A percentile compares a stretch with the other conserved stretches of the same genome.
phyloP scores from a whole-genome alignment of 2,113 vertebrate genomes.

The Illadopsis cleaveri region DNA sequence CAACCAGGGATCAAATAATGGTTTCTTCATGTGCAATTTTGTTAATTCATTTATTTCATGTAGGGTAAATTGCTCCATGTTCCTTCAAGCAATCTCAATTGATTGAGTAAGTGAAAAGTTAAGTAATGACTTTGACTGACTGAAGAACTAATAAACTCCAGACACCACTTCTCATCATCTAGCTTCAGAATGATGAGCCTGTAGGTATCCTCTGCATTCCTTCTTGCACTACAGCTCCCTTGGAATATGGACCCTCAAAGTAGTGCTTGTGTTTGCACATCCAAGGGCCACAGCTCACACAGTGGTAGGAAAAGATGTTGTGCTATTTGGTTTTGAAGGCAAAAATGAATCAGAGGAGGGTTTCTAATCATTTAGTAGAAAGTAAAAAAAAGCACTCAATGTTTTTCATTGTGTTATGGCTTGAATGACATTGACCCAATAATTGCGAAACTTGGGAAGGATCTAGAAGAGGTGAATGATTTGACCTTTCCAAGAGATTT shows the following conservation, averaged over 20 bases:
- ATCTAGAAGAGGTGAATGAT: neutral
- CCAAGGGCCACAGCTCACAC: neutral
- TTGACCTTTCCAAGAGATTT: neutral
- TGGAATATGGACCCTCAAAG: neutral
- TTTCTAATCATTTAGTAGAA: neutral
- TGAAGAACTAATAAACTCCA: constrained; percentile 33
- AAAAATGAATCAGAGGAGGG: neutral
- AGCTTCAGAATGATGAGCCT: neutral
- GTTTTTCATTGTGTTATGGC: neutral
- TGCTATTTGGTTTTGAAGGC: neutral
- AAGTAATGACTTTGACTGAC: constrained; percentile 8
- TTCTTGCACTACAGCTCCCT: neutral
- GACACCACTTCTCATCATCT: neutral
- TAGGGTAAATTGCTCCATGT: neutral
- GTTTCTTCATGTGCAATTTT: neutral
- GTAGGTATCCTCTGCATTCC: neutral
- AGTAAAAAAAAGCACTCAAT: neutral
- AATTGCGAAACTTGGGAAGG: neutral
- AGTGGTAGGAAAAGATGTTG: neutral
- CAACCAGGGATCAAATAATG: neutral
- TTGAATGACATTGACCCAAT: neutral
- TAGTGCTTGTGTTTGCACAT: neutral
- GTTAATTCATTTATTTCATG: neutral
- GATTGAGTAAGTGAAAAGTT: neutral
- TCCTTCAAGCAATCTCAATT: constrained; percentile 7